These are phyloP conservation scores for roundworm (Caenorhabditis elegans) DNA, from an alignment of 1,140 invertebrate genomes.

Conservation along the genomic window WBcel235 BX284605.5:6251001-6251500, in stretches of 20 bases:
- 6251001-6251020: background rate
- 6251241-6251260: conserved; percentile 3
- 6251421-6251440: too few species aligned
- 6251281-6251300: background rate
- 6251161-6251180: background rate
- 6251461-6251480: too few species aligned
- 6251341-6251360: conserved; percentile 22
- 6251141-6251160: background rate
- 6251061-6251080: background rate
- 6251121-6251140: background rate
- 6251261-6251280: conserved; percentile 14
- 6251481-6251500: too few species aligned
- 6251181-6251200: background rate
- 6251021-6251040: background rate
- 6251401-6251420: background rate
- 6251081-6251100: background rate
- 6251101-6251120: background rate
- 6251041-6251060: background rate
- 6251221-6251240: background rate
- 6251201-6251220: background rate
- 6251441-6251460: too few species aligned
- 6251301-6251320: background rate
- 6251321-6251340: background rate
- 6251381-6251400: background rate
- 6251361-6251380: background rate